A percentile compares a stretch with the other conserved stretches of the same genome.
Conservation (phyloP, 2,888 invertebrate genomes). For the Drosophila suboccidentalis region DNA sequence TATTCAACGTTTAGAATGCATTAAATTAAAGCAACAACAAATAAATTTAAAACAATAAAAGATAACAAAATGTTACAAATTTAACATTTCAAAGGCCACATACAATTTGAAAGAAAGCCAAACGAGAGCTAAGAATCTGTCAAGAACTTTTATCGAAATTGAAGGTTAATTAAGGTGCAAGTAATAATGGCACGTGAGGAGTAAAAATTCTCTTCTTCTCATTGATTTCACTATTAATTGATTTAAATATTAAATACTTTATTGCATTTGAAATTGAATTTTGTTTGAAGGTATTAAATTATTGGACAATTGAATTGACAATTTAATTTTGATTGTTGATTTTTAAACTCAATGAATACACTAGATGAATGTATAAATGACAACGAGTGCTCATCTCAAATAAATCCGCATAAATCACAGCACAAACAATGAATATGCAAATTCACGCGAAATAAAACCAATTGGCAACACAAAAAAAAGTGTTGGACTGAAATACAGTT, state of each 20-base stretch:
- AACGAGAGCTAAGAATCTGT: slow-evolving; percentile 10
- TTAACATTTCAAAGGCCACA: neutral
- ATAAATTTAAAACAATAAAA: slow-evolving; percentile 18
- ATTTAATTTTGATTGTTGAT: slow-evolving; percentile 20
- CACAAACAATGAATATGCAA: slow-evolving; percentile 44
- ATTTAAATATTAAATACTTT: slow-evolving; percentile 11
- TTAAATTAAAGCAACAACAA: slow-evolving; percentile 2
- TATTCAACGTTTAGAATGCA: slow-evolving; percentile 19
- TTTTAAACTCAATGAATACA: slow-evolving; percentile 24
- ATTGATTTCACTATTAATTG: slow-evolving; percentile 31
- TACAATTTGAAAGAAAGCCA: slow-evolving; percentile 28
- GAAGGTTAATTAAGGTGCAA: slow-evolving; percentile 56
- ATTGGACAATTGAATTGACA: slow-evolving; percentile 38
- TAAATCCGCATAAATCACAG: slow-evolving; percentile 38
- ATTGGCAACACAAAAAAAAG: slow-evolving; percentile 7
- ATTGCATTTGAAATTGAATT: slow-evolving; percentile 38
- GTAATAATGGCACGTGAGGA: neutral
- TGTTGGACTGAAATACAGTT: slow-evolving; percentile 2
- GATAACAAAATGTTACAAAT: slow-evolving; percentile 6
- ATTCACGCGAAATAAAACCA: slow-evolving; percentile 21
- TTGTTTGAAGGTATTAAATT: slow-evolving; percentile 16
- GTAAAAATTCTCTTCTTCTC: neutral
- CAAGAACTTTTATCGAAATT: slow-evolving; percentile 17
- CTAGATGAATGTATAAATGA: slow-evolving; percentile 35
- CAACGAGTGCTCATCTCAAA: slow-evolving; percentile 22